Percentiles rank a stretch among this genome's conserved stretches.
These are phyloP conservation scores for Archilochus colubris DNA, from an alignment of 2,113 vertebrate genomes.

Conservation along the genomic window DNA sequence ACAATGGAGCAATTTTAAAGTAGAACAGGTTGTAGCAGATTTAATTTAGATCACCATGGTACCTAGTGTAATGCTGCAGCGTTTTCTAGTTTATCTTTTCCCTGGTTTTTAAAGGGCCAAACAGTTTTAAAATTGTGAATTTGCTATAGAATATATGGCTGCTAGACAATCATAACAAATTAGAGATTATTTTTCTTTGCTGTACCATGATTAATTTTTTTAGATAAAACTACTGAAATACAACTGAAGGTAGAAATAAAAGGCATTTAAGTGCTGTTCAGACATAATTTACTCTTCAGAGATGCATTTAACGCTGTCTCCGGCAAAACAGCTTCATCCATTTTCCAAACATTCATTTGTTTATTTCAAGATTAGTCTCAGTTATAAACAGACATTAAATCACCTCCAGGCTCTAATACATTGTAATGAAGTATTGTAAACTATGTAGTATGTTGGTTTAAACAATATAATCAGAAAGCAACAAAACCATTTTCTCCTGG, in stretches of 20 bases:
- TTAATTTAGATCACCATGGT: slow-evolving; percentile 67
- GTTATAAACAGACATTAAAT: slow-evolving; percentile 78
- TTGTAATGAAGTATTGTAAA: slow-evolving; percentile 80
- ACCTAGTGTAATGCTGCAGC: slow-evolving; percentile 31
- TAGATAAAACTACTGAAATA: slow-evolving; percentile 59
- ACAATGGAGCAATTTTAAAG: slow-evolving; percentile 37
- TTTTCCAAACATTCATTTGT: slow-evolving; percentile 76
- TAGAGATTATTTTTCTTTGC: slow-evolving; percentile 39
- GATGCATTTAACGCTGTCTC: slow-evolving; percentile 63
- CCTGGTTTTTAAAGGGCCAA: slow-evolving; percentile 28
- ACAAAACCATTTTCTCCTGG: slow-evolving; percentile 68
- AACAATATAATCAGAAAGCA: slow-evolving; percentile 79
- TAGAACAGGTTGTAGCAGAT: slow-evolving; percentile 64
- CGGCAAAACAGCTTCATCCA: slow-evolving; percentile 56
- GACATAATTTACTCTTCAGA: slow-evolving; percentile 55
- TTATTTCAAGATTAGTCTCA: slow-evolving; percentile 74
- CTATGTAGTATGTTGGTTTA: slow-evolving; percentile 76
- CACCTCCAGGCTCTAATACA: slow-evolving; percentile 71
- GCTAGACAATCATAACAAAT: slow-evolving; percentile 8
- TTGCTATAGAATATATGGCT: not conserved
- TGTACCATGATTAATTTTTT: slow-evolving; percentile 42
- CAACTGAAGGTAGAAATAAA: slow-evolving; percentile 60
- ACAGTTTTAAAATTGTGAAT: slow-evolving; percentile 29
- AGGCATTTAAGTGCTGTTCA: slow-evolving; percentile 51
- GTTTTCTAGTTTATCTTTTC: slow-evolving; percentile 17